Evolutionary conservation across 2,113 vertebrate species (phyloP).

Genomic region (Piaya cayana): DNA sequence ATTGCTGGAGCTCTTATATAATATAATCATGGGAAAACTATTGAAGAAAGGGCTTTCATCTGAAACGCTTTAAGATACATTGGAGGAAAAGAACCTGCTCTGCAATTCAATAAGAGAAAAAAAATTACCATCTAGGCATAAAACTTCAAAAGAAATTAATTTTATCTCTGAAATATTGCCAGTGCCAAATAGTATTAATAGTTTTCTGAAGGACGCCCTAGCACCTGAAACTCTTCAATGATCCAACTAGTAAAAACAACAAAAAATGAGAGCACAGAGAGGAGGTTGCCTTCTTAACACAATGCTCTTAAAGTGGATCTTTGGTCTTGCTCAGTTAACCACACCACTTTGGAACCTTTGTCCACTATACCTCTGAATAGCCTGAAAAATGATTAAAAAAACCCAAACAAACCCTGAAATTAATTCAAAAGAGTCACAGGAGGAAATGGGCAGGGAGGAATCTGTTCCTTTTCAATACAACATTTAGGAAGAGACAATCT

Average conservation of each 20-base stretch:
- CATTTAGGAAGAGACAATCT: constrained; percentile 22
- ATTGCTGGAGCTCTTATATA: neutral
- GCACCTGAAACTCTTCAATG: neutral
- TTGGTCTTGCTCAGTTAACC: neutral
- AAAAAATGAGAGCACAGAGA: neutral
- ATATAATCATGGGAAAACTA: neutral
- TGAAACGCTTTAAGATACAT: neutral
- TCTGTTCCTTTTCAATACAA: constrained; percentile 34
- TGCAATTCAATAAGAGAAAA: neutral
- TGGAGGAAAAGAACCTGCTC: neutral
- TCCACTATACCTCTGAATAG: neutral
- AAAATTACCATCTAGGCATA: neutral
- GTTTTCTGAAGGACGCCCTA: neutral
- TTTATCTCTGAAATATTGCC: neutral
- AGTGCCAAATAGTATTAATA: neutral
- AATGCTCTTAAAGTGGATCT: neutral
- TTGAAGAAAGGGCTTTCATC: neutral
- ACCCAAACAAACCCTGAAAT: constrained; percentile 18
- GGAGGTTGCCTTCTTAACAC: neutral
- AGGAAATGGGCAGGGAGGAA: constrained; percentile 17
- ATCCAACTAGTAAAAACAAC: neutral
- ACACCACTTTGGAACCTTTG: neutral
- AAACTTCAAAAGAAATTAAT: neutral
- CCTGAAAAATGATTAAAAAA: constrained; percentile 11
- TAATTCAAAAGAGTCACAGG: neutral